Percentiles rank a stretch among this genome's conserved stretches.
Conservation (phyloP, 2,888 invertebrate species). For the Agrochola lota region DNA sequence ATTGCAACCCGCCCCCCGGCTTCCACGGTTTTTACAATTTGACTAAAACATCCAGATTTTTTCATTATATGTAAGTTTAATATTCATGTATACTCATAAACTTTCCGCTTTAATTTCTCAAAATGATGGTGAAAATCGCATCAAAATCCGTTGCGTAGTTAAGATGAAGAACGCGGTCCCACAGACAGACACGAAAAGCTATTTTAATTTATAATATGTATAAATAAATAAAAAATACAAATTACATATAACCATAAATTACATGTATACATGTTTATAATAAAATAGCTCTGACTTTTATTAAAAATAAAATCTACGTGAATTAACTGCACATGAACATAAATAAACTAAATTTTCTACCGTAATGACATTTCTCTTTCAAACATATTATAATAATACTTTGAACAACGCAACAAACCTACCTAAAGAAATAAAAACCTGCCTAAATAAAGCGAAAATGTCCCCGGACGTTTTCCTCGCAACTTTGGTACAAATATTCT, state of each 20-base stretch:
- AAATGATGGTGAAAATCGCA: background rate
- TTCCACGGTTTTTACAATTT: background rate
- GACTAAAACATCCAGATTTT: background rate
- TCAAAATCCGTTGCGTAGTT: background rate
- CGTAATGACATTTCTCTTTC: background rate
- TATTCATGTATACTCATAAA: background rate
- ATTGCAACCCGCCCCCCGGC: no score
- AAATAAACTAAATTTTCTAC: background rate
- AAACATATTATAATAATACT: slow-evolving; percentile 15
- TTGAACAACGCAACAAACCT: slow-evolving; percentile 6
- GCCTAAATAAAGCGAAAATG: slow-evolving; percentile 25
- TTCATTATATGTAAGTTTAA: background rate
- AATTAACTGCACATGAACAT: background rate
- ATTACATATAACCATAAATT: background rate
- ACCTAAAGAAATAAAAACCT: no score
- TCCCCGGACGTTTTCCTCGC: slow-evolving; percentile 16
- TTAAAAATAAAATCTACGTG: slow-evolving; percentile 1
- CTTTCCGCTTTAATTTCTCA: background rate
- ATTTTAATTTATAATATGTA: no score
- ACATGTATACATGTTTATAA: background rate
- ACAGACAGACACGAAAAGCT: background rate
- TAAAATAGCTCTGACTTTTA: background rate
- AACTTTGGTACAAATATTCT: slow-evolving; percentile 53
- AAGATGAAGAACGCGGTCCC: no score
- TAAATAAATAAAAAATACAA: background rate